Evolutionary conservation across 2,888 invertebrate species (phyloP).

Genomic region (Drosophila subsilvestris): DNA sequence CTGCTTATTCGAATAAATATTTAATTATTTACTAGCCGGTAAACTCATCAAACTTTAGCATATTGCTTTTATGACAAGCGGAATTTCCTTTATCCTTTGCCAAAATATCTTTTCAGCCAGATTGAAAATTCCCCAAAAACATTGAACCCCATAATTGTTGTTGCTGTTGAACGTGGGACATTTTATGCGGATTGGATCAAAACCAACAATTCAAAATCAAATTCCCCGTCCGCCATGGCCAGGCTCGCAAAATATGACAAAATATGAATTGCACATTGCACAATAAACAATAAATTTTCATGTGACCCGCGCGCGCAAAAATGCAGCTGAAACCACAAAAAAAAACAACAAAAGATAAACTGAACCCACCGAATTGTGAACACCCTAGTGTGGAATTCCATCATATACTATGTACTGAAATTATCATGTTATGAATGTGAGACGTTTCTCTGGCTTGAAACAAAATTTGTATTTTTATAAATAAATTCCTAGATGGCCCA

Average conservation of each 20-base stretch:
- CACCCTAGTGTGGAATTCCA: background rate
- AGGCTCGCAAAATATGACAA: constrained; percentile 61
- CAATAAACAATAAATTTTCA: constrained; percentile 74
- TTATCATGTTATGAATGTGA: too few species aligned
- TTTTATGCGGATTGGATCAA: constrained; percentile 66
- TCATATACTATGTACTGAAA: too few species aligned
- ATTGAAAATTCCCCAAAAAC: constrained; percentile 51
- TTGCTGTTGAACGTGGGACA: constrained; percentile 47
- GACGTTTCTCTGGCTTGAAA: too few species aligned
- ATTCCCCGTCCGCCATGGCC: constrained; percentile 48
- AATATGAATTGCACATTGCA: constrained; percentile 65
- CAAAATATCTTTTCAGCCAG: constrained; percentile 23
- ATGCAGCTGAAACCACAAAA: constrained; percentile 5
- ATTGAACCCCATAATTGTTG: constrained; percentile 37
- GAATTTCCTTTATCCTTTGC: constrained; percentile 16
- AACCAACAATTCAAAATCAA: constrained; percentile 67
- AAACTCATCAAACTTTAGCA: constrained; percentile 13
- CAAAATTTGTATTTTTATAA: too few species aligned
- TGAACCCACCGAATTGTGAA: constrained; percentile 14
- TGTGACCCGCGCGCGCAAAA: constrained; percentile 47
- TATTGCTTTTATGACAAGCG: constrained; percentile 38
- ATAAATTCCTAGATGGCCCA: too few species aligned
- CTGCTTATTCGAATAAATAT: too few species aligned
- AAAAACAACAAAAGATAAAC: constrained; percentile 2
- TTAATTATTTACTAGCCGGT: too few species aligned